Percentiles rank a stretch among this genome's conserved stretches.
Conservation (phyloP, 53 echinoderm and acorn worm species). For the Holothuria scabra region DNA sequence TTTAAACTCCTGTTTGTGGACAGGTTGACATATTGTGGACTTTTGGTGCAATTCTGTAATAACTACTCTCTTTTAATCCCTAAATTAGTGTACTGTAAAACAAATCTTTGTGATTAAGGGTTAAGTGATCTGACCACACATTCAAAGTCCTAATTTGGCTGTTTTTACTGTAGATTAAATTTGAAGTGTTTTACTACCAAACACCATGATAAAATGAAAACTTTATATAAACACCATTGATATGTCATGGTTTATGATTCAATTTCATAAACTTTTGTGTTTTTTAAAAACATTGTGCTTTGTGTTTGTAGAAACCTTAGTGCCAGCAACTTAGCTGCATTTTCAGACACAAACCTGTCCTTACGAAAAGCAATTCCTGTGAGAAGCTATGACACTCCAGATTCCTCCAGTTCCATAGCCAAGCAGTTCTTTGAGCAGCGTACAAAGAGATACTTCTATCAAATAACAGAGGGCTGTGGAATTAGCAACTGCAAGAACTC, state of each 20-base stretch:
- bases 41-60: too few relatives aligned
- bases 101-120: too few relatives aligned
- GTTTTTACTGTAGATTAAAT: too few relatives aligned
- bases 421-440: constrained; percentile 76
- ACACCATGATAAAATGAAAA: too few relatives aligned
- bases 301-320: constrained; percentile 74
- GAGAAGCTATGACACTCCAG: constrained; percentile 82
- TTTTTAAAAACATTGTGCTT: background rate
- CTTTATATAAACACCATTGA: too few relatives aligned
- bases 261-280: background rate
- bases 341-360: constrained; percentile 94
- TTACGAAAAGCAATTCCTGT: constrained; percentile 79
- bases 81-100: too few relatives aligned
- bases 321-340: constrained; percentile 92
- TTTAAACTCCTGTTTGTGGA: too few relatives aligned
- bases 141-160: too few relatives aligned
- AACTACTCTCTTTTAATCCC: too few relatives aligned
- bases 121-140: too few relatives aligned
- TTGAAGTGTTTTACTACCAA: too few relatives aligned
- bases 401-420: constrained; percentile 66
- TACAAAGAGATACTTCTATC: constrained; percentile 83
- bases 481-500: constrained; percentile 72
- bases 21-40: too few relatives aligned
- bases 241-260: background rate
- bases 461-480: constrained; percentile 85